Evolutionary conservation across 2,113 vertebrate genomes (phyloP).

Genomic region (Bos indicus): DNA sequence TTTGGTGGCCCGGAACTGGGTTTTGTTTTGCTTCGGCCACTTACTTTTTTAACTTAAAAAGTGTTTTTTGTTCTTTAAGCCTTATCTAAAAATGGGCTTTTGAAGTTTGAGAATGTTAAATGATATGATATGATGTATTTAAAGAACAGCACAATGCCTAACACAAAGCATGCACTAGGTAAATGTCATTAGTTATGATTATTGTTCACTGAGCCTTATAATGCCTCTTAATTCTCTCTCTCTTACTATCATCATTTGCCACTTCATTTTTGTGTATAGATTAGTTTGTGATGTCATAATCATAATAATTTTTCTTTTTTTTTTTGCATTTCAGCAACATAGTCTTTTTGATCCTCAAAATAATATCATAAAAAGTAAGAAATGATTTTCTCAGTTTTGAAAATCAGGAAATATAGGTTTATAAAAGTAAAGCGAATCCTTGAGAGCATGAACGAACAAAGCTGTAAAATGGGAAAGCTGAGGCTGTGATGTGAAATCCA

Average conservation of each 20-base stretch:
- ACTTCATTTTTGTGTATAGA: neutral
- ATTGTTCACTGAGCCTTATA: neutral
- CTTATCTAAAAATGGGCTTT: neutral
- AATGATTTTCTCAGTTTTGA: neutral
- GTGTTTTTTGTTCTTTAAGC: neutral
- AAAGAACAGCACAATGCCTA: neutral
- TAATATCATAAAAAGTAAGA: neutral
- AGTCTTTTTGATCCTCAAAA: neutral
- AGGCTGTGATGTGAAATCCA: neutral
- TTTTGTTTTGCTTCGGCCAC: neutral
- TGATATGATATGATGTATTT: neutral
- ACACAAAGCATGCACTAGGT: neutral
- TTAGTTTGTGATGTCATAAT: neutral
- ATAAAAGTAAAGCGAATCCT: neutral
- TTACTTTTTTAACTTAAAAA: neutral
- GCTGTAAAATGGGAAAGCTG: neutral
- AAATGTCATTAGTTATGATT: neutral
- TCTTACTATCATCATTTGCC: neutral
- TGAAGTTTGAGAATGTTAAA: neutral
- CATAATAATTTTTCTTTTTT: neutral
- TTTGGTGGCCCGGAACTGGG: neutral
- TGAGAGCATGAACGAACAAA: neutral
- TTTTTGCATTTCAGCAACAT: neutral
- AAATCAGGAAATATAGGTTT: neutral
- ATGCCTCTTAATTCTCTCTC: neutral